Base-by-base conservation (phyloP, 2,888 invertebrate genomes). In the Polylopha cassiicola region DNA sequence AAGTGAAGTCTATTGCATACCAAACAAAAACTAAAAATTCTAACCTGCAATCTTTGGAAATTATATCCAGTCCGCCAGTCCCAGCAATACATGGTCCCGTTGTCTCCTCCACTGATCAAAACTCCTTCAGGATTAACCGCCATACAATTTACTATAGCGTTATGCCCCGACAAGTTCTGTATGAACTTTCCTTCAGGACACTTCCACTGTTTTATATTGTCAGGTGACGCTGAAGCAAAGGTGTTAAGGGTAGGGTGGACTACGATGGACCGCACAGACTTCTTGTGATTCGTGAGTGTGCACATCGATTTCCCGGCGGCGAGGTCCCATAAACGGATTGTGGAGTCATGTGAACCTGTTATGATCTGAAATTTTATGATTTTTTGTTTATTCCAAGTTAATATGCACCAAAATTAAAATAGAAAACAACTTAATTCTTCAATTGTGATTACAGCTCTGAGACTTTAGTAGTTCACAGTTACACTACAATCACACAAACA, bases 1-100 rank as follows among this genome's bases (percentile, higher is more conserved):
- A n/a, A n/a, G n/a, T n/a, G n/a, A n/a, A n/a, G n/a, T n/a, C n/a
- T n/a, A n/a, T n/a, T n/a, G 11, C 5, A 7, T 9, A 13, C 9
- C 9, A 17, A 21, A 44, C 22, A 8, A 22, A 27, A 20, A 1
- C 6, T 13, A 18, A 4, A 8, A 22, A 7, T 16, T 39, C 52
- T 46, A 31, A 89, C 92, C 86, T 94, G 94, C 44, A 94, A 81
- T 42, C 95, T 87, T 79, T 99, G 99, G 86, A 99, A 99, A 82
- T 99, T 99, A 67, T 99, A 99, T 0, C 99, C 99, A 0, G 98
- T 98, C 60, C 95, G 89, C 99, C 99, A 99, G 73, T 99, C 99
- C 99, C 99, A 99, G 61, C 95, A 93, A 73, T 95, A 92, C 88
- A 99, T 89, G 1, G 98, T 96, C 1, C 99, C 99, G 69, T 99